phyloP scores from a whole-genome alignment of 2,113 vertebrate species.

The Nothobranchius furzeri region DNA sequence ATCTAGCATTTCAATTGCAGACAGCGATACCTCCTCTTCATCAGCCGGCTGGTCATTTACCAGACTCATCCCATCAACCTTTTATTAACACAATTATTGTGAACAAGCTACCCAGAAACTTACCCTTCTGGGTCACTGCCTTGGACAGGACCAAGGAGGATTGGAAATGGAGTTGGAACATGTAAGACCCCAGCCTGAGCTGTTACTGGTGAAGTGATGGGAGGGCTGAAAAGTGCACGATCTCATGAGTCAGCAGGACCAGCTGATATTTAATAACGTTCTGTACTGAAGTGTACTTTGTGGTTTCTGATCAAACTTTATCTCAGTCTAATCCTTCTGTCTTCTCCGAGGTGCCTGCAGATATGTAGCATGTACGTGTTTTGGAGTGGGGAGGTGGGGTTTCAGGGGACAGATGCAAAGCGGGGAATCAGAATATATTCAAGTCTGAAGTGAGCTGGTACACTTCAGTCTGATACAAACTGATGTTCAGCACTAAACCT shows the following conservation, averaged over 20 bases:
- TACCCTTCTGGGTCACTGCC: slow-evolving; percentile 47
- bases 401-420: slow-evolving; percentile 24
- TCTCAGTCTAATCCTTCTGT: slow-evolving; percentile 74
- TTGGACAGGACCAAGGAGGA: slow-evolving; percentile 58
- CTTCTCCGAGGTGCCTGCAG: slow-evolving; percentile 78
- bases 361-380: slow-evolving; percentile 83
- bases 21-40: slow-evolving; percentile 25
- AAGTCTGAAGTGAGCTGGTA: slow-evolving; percentile 9
- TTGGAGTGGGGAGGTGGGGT: slow-evolving; percentile 18
- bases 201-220: slow-evolving; percentile 38
- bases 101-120: slow-evolving; percentile 30
- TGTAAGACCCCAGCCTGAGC: slow-evolving; percentile 30
- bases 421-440: slow-evolving; percentile 6
- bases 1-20: slow-evolving; percentile 15
- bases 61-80: slow-evolving; percentile 16
- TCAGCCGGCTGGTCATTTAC: neutral
- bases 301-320: slow-evolving; percentile 61
- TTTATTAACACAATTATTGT: slow-evolving; percentile 41
- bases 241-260: slow-evolving; percentile 42
- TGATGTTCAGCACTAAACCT: slow-evolving; percentile 37
- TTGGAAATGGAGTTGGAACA: slow-evolving; percentile 34
- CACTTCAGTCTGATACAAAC: slow-evolving; percentile 21
- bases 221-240: slow-evolving; percentile 42
- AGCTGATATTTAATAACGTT: slow-evolving; percentile 45
- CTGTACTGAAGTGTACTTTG: slow-evolving; percentile 64